Evolutionary conservation across 1,140 invertebrate species (phyloP), one percentile per base, ranked within the genome.

Genomic region (Pachypeltis micranthus): DNA sequence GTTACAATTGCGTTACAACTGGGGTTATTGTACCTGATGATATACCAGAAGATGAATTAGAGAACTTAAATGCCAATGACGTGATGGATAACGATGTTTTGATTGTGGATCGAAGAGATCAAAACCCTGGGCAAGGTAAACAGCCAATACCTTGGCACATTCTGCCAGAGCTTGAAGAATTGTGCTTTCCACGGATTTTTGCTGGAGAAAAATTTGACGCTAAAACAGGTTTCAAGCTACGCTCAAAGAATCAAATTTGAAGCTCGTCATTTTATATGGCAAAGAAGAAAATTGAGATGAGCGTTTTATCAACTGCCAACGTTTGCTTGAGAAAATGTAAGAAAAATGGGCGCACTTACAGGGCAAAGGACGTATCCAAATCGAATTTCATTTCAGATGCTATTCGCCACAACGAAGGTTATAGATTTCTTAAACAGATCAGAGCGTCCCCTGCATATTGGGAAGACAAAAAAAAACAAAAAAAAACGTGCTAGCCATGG

Each of bases 401-500:
- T 2, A 59, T 59, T 2, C 21, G 16, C 10, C 14, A 12, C n/a
- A 31, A 61, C 34, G 19, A 21, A 4, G 24, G 59, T 2, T 61
- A 54, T 44, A 7, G 19, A 39, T 3, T 61, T 44, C 21, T 39
- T 7, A 51, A 44, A 44, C 28, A 44, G 34, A 25, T 51, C 16
- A 44, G 59, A 16, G 3, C 10, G 7, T 61, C 59, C 31, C 59
- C 59, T 21, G 59, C 59, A 16, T 61, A 4, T 24, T 61, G 28
- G 39, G 29, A 31, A 61, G 7, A 7, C 14, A 54, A 54, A 54
- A 54, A 54, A 21, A 54, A 54, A 54, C 4, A 54, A 54, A 54
- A 21, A 54, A 54, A 54, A 24, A 7, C 7, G 7, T 54, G 14
- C 21, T 54, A 7, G 47, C 59, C 19, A 34, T 23, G 39, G 44